Percentiles rank a stretch among this genome's conserved stretches.
These are phyloP conservation scores for Alexandromys fortis DNA, from an alignment of 2,113 vertebrate species.

Conservation along the genomic window DNA sequence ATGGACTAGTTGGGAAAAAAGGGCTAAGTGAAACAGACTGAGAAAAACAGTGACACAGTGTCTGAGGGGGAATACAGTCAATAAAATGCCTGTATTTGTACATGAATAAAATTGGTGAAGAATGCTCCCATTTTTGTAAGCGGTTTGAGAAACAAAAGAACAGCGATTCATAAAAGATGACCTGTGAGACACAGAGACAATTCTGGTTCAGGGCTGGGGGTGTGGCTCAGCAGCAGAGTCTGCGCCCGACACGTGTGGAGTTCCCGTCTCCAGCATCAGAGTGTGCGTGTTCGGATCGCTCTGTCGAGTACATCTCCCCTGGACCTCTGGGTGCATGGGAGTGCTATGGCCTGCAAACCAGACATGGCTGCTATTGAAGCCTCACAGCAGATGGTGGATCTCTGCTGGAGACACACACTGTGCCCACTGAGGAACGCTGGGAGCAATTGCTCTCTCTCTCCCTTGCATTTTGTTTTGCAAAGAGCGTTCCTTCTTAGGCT, in stretches of 20 bases:
- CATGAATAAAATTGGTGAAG: background rate
- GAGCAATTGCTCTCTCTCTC: background rate
- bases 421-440: background rate
- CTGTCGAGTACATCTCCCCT: background rate
- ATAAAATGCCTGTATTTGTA: background rate
- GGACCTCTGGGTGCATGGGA: fast-evolving
- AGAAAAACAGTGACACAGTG: background rate
- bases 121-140: background rate
- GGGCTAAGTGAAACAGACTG: no score
- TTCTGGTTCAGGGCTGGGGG: background rate
- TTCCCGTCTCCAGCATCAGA: background rate
- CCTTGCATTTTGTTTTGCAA: background rate
- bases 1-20: background rate
- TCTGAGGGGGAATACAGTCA: background rate
- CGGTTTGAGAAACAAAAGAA: background rate
- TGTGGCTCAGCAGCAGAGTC: background rate
- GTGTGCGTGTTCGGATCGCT: background rate
- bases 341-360: background rate
- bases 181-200: background rate
- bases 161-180: background rate
- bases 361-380: background rate
- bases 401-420: background rate
- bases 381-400: background rate
- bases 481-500: background rate
- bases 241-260: background rate